Conservation (phyloP, 2,888 invertebrate species). For the Sympetrum striolatum region DNA sequence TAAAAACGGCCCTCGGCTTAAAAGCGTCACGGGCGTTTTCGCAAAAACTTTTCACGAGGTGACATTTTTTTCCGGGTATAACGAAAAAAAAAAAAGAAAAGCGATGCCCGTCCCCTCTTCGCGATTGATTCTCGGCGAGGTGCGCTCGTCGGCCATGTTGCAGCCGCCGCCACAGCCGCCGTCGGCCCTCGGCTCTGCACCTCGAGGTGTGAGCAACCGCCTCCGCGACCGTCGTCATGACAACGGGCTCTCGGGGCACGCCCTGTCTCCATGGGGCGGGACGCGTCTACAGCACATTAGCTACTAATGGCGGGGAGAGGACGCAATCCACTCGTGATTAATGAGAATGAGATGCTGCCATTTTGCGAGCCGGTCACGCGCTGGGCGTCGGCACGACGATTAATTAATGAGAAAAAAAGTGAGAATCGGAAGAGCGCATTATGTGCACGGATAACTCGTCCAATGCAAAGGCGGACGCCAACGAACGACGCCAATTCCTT, state of each 20-base stretch:
- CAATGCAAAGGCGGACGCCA: too few relatives aligned
- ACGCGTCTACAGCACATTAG: constrained; percentile 1
- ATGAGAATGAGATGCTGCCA: neutral
- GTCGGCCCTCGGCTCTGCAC: constrained; percentile 24
- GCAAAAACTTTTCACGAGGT: neutral
- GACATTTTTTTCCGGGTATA: neutral
- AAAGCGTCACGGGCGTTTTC: neutral
- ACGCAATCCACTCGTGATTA: neutral
- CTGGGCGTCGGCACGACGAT: neutral
- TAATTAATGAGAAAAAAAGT: neutral
- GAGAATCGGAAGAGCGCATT: too few relatives aligned
- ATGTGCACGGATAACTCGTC: too few relatives aligned
- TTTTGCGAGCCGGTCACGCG: neutral
- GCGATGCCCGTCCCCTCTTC: neutral
- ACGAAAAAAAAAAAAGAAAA: neutral
- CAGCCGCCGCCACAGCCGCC: constrained; percentile 32
- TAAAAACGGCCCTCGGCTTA: neutral
- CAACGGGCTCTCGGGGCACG: constrained; percentile 34
- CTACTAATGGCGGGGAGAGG: constrained; percentile 3
- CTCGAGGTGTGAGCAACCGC: constrained; percentile 30
- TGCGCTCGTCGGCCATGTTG: neutral
- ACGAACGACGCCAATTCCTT: too few relatives aligned
- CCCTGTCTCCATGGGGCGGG: constrained; percentile 17
- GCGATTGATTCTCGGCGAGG: neutral
- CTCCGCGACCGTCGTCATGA: constrained; percentile 23